Evolutionary conservation across 2,888 invertebrate species (phyloP), one percentile per base, ranked within the genome.

Genomic region (Stegophylla sp.): DNA sequence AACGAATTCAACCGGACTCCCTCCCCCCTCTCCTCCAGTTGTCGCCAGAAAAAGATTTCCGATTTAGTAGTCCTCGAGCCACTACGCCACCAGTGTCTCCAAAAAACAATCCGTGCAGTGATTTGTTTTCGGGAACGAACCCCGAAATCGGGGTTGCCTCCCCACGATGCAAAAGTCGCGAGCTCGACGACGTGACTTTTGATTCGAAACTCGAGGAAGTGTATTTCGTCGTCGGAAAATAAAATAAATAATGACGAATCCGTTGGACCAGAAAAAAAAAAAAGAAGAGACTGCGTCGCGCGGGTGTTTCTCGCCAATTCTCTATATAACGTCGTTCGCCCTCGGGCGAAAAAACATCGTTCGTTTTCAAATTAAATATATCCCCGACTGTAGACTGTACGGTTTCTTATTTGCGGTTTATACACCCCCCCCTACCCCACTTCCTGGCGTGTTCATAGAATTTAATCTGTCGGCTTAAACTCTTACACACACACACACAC

Each of bases 241-340:
- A 56, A 67, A n/a, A 77, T 77, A 77, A 77, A 77, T 77, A 77
- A 77, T 66, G 76, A 67, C 15, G 15, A 77, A 67, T 67, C 28
- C 43, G 26, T 3, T 43, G 76, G n/a, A 59, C 26, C 2, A 45
- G 26, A 66, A 43, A 75, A 76, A 76, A 53, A 41, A 66, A 66
- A n/a, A n/a, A n/a, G n/a, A n/a, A n/a, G n/a, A n/a, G n/a, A n/a
- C n/a, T n/a, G n/a, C n/a, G n/a, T n/a, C n/a, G n/a, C n/a, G 66
- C 53, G 64, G 43, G 41, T 26, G 76, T 67, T 67, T 74, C 67
- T 64, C 26, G 20, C 43, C 41, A 26, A 77, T 43, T 43, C 17
- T 28, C 56, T n/a, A n/a, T n/a, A n/a, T n/a, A n/a, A n/a, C n/a
- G n/a, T n/a, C n/a, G 56, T 56, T 66, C 45, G 76, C 76, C 76